Base-by-base conservation (phyloP, 1,140 invertebrate species). In the Pantala flavescens region DNA sequence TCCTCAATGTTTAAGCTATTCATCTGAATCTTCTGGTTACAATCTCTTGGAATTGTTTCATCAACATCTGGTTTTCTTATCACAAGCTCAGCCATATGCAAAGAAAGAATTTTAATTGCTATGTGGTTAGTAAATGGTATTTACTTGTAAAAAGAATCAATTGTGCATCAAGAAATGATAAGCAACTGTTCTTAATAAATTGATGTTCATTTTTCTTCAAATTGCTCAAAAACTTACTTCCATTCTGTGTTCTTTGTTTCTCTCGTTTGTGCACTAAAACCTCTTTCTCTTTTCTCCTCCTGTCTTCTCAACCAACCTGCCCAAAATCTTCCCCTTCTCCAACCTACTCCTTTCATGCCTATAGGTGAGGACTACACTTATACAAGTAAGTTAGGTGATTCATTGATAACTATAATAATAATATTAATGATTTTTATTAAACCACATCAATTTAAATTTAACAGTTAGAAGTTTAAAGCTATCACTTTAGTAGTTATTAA, bases 381-480 rank as follows among this genome's bases (percentile, higher is more conserved):
- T 75, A 42, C 80, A 81, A 81, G 80, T 81, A 81, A 81, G 80
- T 81, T 79, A 80, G 77, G 77, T 73, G 71, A 72, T 77, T 76
- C 43, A 70, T 43, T 74, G 72, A 76, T 43, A 72, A 71, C 10
- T 10, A 73, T 36, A 21, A 73, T 42, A 43, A 21, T 73, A 24
- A 36, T 24, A 21, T 73, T 73, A 24, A 71, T 24, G 23, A 71
- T 14, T 63, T 63, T 16, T 63, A 63, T 21, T 63, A 36, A 73
- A 36, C 72, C n/a, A n/a, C 12, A 73, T 36, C n/a, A 63, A 63
- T 63, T 19, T 7, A 63, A 63, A 63, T 63, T 16, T 63, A 16
- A 63, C 49, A 63, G 49, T 63, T 43, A 43, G 43, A 73, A 74
- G 55, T 70, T 71, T 74, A 49, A 70, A 43, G 43, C 71, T 36